phyloP scores from a whole-genome alignment of 2,113 vertebrate species.

The Ailurus styani region DNA sequence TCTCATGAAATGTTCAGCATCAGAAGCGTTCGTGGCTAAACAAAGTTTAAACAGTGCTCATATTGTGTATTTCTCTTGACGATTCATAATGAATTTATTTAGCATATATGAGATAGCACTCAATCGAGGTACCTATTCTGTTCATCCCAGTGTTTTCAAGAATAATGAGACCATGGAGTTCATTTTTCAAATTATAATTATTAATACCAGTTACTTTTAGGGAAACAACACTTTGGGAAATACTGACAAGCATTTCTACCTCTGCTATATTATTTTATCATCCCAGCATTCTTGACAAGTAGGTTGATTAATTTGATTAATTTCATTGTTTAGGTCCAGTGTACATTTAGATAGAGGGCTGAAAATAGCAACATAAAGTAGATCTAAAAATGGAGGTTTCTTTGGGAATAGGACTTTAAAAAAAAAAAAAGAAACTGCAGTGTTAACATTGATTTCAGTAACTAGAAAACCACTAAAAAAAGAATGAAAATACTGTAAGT shows the following conservation, averaged over 20 bases:
- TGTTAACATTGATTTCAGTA: background rate
- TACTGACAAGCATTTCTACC: background rate
- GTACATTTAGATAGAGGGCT: background rate
- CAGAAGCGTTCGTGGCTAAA: background rate
- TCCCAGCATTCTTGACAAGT: background rate
- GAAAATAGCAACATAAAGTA: background rate
- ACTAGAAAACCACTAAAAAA: background rate
- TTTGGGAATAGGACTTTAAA: background rate
- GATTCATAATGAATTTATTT: constrained; percentile 2
- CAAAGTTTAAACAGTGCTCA: background rate
- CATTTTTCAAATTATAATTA: constrained; percentile 27
- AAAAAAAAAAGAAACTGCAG: background rate
- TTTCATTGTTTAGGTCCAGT: background rate
- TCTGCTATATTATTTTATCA: constrained; percentile 23
- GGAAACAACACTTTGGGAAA: constrained; percentile 21
- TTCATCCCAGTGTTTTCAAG: background rate
- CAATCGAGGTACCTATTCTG: background rate
- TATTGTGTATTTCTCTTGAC: background rate
- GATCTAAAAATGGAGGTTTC: background rate
- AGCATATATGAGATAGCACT: background rate
- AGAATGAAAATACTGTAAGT: background rate
- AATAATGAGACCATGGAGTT: background rate
- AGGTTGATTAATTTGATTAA: background rate
- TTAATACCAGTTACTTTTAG: background rate
- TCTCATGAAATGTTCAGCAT: background rate